Evolutionary conservation across 2,888 invertebrate genomes (phyloP).

Genomic region (Omphaloscelis lunosa): DNA sequence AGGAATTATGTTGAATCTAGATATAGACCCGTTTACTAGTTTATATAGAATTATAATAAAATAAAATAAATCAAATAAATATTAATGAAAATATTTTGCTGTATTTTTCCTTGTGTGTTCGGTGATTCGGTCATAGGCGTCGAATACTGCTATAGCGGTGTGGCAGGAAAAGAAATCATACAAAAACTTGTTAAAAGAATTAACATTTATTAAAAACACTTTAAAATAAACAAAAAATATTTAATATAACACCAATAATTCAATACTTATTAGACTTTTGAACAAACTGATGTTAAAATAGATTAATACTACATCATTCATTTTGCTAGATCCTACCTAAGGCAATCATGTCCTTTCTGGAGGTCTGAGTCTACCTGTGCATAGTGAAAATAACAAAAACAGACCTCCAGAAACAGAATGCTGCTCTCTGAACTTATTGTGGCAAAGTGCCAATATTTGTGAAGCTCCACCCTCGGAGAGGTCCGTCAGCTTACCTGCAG

Average conservation of each 20-base stretch:
- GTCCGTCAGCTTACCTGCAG: conserved; percentile 34
- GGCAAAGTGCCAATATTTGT: no score
- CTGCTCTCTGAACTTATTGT: no score
- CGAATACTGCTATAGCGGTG: no score
- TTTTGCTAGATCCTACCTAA: background rate
- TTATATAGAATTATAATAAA: background rate
- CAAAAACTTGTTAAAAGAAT: background rate
- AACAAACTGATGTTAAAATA: background rate
- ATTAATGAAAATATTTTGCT: background rate
- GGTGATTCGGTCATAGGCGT: no score
- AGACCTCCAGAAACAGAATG: background rate
- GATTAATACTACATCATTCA: background rate
- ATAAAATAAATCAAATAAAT: conserved; percentile 3
- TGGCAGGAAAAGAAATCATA: background rate
- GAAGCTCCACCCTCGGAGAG: background rate
- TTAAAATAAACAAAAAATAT: background rate
- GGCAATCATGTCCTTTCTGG: conserved; percentile 9
- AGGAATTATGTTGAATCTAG: conserved; percentile 61
- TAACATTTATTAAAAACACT: conserved; percentile 17
- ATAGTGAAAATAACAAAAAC: conserved; percentile 1
- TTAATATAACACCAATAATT: background rate
- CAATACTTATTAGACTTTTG: background rate
- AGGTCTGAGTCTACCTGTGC: background rate
- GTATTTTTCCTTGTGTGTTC: background rate
- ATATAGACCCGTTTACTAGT: conserved; percentile 48